Evolutionary conservation across 2,113 vertebrate genomes (phyloP).

Genomic region (Nerophis ophidion): DNA sequence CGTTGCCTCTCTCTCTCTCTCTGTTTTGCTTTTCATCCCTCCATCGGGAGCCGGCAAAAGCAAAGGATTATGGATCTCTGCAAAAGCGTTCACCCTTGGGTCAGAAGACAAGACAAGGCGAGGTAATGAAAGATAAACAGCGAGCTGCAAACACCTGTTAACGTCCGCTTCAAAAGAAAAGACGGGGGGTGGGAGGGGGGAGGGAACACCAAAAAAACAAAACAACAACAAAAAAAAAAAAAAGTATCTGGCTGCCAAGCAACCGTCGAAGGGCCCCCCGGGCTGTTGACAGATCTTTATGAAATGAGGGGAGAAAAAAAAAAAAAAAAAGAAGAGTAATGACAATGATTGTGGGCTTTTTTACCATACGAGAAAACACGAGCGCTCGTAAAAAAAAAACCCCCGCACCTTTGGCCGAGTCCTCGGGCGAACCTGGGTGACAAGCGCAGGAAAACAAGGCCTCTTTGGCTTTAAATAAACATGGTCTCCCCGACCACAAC

Average conservation of each 20-base stretch:
- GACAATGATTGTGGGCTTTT: slow-evolving; percentile 74
- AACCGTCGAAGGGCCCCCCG: slow-evolving; percentile 73
- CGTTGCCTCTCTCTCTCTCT: slow-evolving; percentile 47
- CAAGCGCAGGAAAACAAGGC: slow-evolving; percentile 29
- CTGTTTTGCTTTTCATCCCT: slow-evolving; percentile 61
- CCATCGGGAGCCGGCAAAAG: slow-evolving; percentile 66
- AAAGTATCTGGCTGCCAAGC: slow-evolving; percentile 76
- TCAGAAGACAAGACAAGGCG: slow-evolving; percentile 76
- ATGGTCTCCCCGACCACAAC: background rate
- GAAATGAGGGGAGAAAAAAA: slow-evolving; percentile 71
- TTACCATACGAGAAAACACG: slow-evolving; percentile 72
- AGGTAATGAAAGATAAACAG: slow-evolving; percentile 81
- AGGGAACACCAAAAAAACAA: slow-evolving; percentile 65
- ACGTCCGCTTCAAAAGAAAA: slow-evolving; percentile 75
- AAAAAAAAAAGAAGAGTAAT: no score
- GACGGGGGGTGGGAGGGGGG: slow-evolving; percentile 42
- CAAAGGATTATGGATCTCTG: slow-evolving; percentile 71
- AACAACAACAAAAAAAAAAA: slow-evolving; percentile 68
- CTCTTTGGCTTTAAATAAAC: background rate
- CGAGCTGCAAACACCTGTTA: slow-evolving; percentile 79
- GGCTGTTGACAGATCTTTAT: slow-evolving; percentile 81
- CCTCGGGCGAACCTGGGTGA: slow-evolving; percentile 65
- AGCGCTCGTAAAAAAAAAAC: slow-evolving; percentile 61
- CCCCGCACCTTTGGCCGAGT: slow-evolving; percentile 66
- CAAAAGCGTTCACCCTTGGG: slow-evolving; percentile 72